A percentile compares a stretch with the other conserved stretches of the same genome.
These are phyloP conservation scores for Yponomeuta sedellus DNA, from an alignment of 2,888 invertebrate genomes.

Conservation along the genomic window DNA sequence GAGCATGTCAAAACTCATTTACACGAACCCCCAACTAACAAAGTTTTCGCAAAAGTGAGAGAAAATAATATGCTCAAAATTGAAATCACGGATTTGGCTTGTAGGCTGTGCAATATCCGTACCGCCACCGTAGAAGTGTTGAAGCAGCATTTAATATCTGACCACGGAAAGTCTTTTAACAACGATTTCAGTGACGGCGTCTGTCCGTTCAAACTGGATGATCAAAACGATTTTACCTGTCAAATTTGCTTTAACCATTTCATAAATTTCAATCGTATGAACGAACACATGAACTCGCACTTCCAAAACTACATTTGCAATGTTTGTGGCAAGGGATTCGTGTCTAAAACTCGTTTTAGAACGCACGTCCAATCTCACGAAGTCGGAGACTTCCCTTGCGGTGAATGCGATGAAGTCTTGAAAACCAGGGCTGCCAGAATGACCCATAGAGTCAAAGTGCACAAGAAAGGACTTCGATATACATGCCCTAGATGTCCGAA, in stretches of 20 bases:
- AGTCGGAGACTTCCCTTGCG: constrained; percentile 54
- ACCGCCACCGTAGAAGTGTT: constrained; percentile 42
- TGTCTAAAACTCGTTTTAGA: constrained; percentile 56
- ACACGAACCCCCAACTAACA: constrained; percentile 42
- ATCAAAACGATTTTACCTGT: constrained; percentile 44
- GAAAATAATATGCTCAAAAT: constrained; percentile 69
- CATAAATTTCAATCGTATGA: constrained; percentile 49
- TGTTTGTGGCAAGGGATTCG: constrained; percentile 59
- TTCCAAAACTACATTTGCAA: constrained; percentile 64
- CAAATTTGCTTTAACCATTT: constrained; percentile 50
- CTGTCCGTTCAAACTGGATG: constrained; percentile 53
- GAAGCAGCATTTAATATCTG: constrained; percentile 45
- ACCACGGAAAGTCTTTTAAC: constrained; percentile 42
- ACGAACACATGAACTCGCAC: constrained; percentile 64
- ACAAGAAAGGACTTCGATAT: constrained; percentile 54
- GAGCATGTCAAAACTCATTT: constrained; percentile 44
- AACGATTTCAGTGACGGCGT: constrained; percentile 56
- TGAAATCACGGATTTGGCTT: constrained; percentile 51
- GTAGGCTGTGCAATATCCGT: constrained; percentile 45
- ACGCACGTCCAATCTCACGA: constrained; percentile 60
- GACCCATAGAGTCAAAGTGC: constrained; percentile 49
- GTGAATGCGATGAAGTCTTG: constrained; percentile 48
- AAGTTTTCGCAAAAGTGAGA: constrained; percentile 54
- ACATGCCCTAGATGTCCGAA: constrained; percentile 59
- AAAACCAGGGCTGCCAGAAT: constrained; percentile 50